Evolutionary conservation across 2,888 invertebrate genomes (phyloP), one percentile per base, ranked within the genome.

Genomic region (Chymomyza fuscimana): DNA sequence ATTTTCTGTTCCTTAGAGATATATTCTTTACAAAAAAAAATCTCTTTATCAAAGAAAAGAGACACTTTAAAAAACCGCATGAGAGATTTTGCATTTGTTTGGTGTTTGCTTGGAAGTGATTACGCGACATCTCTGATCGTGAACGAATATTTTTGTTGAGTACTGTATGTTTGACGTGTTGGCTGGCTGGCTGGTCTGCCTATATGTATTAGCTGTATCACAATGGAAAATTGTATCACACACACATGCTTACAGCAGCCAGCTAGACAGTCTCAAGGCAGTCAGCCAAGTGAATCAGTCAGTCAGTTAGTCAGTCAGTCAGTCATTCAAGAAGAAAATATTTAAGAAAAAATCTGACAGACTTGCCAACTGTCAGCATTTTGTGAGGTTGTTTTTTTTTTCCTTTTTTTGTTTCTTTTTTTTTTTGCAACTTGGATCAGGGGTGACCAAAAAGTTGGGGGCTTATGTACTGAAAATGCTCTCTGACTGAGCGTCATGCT

Each of bases 241-340:
- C 25, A 59, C 25, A 59, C 12, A 32, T 32, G 32, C 32, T 32
- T 32, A 32, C 59, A 29, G 15, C 59, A 19, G 15, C 59, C 16
- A 46, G 40, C 40, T 12, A 46, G 40, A 46, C 40, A 46, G 40
- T 46, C 40, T 46, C 40, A 46, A 46, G 40, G 40, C 40, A 46
- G 40, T 46, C 40, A 12, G 40, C 40, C 40, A 46, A 46, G 40
- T 25, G 7, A 74, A 72, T 61, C 69, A 71, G 40, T 46, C 40
- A 46, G 40, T 12, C 73, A 78, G 73, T 73, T 70, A 62, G 58
- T 69, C 68, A 73, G 36, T 22, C 58, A 67, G 70, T 65, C 65
- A 67, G 32, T 46, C 74, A 76, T 32, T 32, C 32, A 32, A 5
- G 32, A 63, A 75, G 69, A 80, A 82, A 82, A 82, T 79, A 85